Evolutionary conservation across 2,888 invertebrate species (phyloP).

Genomic region (Malachius bipustulatus): DNA sequence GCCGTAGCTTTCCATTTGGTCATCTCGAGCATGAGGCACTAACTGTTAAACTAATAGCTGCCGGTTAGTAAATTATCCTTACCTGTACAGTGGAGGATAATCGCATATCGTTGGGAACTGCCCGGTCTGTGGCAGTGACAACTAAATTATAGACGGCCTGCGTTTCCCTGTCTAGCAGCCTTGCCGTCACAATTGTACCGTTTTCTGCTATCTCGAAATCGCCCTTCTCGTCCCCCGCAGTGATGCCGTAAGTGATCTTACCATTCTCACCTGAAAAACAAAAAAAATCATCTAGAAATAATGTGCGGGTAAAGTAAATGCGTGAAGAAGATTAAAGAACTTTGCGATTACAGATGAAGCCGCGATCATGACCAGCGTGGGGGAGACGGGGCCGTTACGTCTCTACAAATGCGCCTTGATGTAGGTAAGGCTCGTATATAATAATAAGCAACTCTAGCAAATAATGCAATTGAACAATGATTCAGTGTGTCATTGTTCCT

Average conservation of each 20-base stretch:
- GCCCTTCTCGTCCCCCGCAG: conserved; percentile 65
- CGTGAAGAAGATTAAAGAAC: too few relatives aligned
- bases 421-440: too few relatives aligned
- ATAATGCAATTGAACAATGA: too few relatives aligned
- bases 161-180: conserved; percentile 70
- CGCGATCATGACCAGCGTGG: too few relatives aligned
- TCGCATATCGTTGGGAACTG: conserved; percentile 56
- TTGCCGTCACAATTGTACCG: conserved; percentile 71
- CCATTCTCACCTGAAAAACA: conserved; percentile 67
- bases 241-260: conserved; percentile 67
- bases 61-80: conserved; percentile 18
- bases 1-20: not conserved
- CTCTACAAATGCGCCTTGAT: too few relatives aligned
- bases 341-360: too few relatives aligned
- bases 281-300: too few relatives aligned
- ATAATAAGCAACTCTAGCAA: too few relatives aligned
- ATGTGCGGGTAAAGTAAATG: too few relatives aligned
- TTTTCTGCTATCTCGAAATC: conserved; percentile 73
- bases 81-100: conserved; percentile 83
- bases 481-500: conserved; percentile 5
- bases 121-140: conserved; percentile 77
- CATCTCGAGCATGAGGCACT: conserved; percentile 1
- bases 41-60: not conserved
- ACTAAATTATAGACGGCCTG: conserved; percentile 71
- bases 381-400: too few relatives aligned